Conservation (phyloP, 2,888 invertebrate species). For the Nymphalis polychloros region DNA sequence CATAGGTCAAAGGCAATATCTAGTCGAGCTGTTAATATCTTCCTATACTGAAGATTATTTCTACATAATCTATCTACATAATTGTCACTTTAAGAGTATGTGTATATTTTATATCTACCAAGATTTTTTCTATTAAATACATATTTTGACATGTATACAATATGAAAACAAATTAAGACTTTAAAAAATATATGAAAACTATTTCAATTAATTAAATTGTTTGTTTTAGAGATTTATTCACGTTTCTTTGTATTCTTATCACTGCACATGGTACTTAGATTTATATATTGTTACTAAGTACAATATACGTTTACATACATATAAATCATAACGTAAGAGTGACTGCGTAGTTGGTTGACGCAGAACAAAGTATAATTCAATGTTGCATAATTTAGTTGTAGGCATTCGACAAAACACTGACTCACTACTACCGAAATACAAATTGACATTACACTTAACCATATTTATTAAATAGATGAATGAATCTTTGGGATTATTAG, state of each 20-base stretch:
- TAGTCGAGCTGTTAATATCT: not conserved
- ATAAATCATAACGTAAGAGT: constrained; percentile 10
- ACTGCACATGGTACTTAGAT: not conserved
- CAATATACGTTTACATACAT: not conserved
- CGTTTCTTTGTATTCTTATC: not conserved
- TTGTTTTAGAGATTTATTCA: too few relatives aligned
- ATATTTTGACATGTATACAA: too few relatives aligned
- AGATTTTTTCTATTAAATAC: too few relatives aligned
- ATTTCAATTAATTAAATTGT: too few relatives aligned
- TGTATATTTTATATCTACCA: too few relatives aligned
- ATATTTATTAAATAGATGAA: not conserved
- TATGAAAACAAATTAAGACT: too few relatives aligned
- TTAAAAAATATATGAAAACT: too few relatives aligned
- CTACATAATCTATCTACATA: too few relatives aligned
- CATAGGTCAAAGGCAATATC: not conserved
- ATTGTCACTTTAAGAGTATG: too few relatives aligned
- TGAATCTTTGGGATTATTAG: not conserved
- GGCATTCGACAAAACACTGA: constrained; percentile 20
- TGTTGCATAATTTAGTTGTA: constrained; percentile 13
- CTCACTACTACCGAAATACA: constrained; percentile 6
- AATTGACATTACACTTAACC: not conserved
- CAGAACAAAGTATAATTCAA: constrained; percentile 2
- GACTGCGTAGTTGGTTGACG: constrained; percentile 20
- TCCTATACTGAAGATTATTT: too few relatives aligned
- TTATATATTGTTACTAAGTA: constrained; percentile 2